Evolutionary conservation across 2,113 vertebrate genomes (phyloP).

Genomic region (Hemiscyllium ocellatum): DNA sequence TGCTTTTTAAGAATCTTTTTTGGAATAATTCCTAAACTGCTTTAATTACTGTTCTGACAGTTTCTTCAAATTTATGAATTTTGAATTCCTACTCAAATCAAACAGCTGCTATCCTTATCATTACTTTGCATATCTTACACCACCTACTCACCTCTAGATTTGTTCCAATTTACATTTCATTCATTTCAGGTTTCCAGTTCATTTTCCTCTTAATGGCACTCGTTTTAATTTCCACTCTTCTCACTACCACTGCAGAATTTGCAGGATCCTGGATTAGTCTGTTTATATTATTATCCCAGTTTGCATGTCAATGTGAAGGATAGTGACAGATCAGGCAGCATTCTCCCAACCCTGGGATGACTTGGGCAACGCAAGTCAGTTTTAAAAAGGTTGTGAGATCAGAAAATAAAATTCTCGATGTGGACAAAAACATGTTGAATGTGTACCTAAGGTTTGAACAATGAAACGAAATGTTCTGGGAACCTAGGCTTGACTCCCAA

Average conservation of each 20-base stretch:
- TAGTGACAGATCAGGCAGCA: background rate
- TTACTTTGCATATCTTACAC: conserved; percentile 19
- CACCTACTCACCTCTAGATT: conserved; percentile 4
- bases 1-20: background rate
- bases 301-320: background rate
- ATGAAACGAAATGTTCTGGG: too few relatives aligned
- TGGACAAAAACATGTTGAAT: too few relatives aligned
- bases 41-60: background rate
- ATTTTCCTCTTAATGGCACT: conserved; percentile 2
- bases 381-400: too few relatives aligned
- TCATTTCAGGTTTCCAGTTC: conserved; percentile 2
- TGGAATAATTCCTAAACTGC: background rate
- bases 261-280: background rate
- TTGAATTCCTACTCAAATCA: conserved; percentile 20
- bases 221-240: conserved; percentile 8
- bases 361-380: too few relatives aligned
- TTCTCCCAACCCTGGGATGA: too few relatives aligned
- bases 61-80: conserved; percentile 5
- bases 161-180: conserved; percentile 12
- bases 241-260: background rate
- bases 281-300: background rate
- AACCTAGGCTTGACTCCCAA: too few relatives aligned
- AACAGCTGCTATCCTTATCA: conserved; percentile 6
- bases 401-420: too few relatives aligned
- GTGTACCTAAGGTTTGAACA: too few relatives aligned